Evolutionary conservation across 2,113 vertebrate species (phyloP).

Genomic region (Furnarius figulus): DNA sequence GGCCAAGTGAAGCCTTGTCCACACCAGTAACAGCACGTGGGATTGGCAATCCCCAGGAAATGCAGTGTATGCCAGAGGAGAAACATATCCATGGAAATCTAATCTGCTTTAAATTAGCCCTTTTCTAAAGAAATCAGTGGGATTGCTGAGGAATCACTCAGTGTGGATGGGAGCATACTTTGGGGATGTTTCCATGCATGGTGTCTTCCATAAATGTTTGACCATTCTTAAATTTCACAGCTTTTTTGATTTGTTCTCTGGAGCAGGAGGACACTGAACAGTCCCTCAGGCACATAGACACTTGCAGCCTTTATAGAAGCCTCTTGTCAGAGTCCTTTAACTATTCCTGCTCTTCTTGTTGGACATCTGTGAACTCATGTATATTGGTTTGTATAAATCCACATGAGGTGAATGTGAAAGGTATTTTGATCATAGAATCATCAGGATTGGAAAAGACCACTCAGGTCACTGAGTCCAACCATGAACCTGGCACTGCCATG

Average conservation of each 20-base stretch:
- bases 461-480: background rate
- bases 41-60: background rate
- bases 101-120: background rate
- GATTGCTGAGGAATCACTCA: background rate
- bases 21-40: rapidly evolving
- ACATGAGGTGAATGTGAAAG: background rate
- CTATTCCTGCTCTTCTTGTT: background rate
- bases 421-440: rapidly evolving
- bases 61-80: background rate
- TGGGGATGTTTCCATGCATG: no score
- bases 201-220: background rate
- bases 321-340: background rate
- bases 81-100: background rate
- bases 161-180: background rate
- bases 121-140: background rate
- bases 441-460: background rate
- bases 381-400: background rate
- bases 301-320: background rate
- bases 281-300: background rate
- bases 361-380: background rate
- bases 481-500: background rate
- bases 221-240: background rate
- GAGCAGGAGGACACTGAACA: background rate
- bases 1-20: background rate
- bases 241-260: background rate